Evolutionary conservation across 2,797 vertebrate species (phyloP), one percentile per base, ranked within the genome.

Genomic region (Rhinophrynus dorsalis): DNA sequence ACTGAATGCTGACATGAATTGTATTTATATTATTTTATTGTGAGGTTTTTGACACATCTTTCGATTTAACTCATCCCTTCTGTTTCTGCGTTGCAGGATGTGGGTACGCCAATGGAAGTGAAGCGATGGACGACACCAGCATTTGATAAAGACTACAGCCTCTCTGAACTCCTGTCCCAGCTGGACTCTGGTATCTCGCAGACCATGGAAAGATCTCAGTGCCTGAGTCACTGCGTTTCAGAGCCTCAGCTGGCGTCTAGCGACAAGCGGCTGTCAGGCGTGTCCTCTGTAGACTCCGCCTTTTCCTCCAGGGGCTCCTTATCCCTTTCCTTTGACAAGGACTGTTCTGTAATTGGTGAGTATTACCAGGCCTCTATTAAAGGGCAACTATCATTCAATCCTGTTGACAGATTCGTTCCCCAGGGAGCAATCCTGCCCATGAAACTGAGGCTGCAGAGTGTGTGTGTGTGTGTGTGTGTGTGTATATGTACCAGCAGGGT

Each of bases 221-320:
- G 94, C 23, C 85, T 91, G 52, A 87, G 84, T 74, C 88, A 85
- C 67, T 92, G 95, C 42, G 85, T 88, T 74, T 92, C 93, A 13
- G 92, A 94, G 71, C 92, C 91, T 86, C 93, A 92, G 56, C 94
- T 93, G 73, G 87, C 84, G 0, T 79, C 87, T 0, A 86, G 90
- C 0, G 84, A 86, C 89, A 98, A 99, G 80, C 78, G 97, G 64
- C 92, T 99, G 40, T 99, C 97, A 0, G 97, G 95, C 11, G 93
- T 98, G 84, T 99, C 96, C 1, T 98, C 96, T 0, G 94, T 97
- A 15, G 97, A 99, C 80, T 99, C 97, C 0, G 97, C 97, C 59
- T 99, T 99, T 80, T 99, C 97, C 15, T 99, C 97, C 32, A 91
- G 98, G 68, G 97, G 97, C 57, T 99, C 97, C 0, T 90, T 99